A percentile compares a stretch with the other conserved stretches of the same genome.
Evolutionary conservation across 2,888 invertebrate genomes (phyloP).

Genomic region (Rotaria magnacalcarata): DNA sequence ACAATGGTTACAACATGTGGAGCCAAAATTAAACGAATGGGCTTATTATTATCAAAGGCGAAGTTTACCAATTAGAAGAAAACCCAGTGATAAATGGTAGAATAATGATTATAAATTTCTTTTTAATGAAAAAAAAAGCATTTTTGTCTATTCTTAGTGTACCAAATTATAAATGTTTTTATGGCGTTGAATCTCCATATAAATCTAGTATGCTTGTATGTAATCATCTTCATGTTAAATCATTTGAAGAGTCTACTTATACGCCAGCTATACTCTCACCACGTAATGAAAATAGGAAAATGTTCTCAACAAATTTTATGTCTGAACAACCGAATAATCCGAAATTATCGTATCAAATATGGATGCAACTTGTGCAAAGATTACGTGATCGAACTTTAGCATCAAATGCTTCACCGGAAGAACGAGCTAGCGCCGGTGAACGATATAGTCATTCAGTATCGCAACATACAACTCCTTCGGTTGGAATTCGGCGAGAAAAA

Average conservation of each 20-base stretch:
- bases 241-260: neutral
- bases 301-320: neutral
- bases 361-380: neutral
- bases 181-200: neutral
- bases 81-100: neutral
- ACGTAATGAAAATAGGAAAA: neutral
- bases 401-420: neutral
- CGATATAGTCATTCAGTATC: too few relatives aligned
- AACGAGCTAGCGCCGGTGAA: too few relatives aligned
- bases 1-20: neutral
- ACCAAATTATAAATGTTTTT: slow-evolving; percentile 20
- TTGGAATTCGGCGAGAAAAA: neutral
- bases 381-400: neutral
- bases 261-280: neutral
- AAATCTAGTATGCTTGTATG: neutral
- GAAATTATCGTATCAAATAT: neutral
- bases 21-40: neutral
- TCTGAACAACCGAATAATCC: neutral
- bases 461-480: too few relatives aligned
- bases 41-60: too few relatives aligned
- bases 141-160: neutral
- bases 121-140: too few relatives aligned
- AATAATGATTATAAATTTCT: too few relatives aligned
- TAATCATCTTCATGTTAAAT: neutral
- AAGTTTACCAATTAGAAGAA: neutral